Evolutionary conservation across 2,113 vertebrate species (phyloP), one percentile per base, ranked within the genome.

Genomic region (Corythornis madagascariensis): DNA sequence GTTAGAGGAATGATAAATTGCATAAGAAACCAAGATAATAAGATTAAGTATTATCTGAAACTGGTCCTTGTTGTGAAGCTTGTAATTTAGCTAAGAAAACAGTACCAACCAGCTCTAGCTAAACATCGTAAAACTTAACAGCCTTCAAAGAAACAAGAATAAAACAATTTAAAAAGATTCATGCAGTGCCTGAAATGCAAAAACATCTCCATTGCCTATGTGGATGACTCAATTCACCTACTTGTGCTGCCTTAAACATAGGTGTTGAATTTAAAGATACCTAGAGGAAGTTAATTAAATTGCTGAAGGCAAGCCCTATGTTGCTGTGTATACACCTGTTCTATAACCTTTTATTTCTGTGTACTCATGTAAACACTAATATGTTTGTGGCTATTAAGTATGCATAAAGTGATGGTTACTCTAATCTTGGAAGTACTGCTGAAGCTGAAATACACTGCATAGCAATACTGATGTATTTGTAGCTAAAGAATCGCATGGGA

Each of bases 31-130:
- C 33, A 57, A 65, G 48, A 3, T 69, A 35, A 8, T 50, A 74
- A 74, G 40, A 31, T 29, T 24, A 11, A 67, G 5, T 77, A 13
- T 89, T 90, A 69, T 79, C 40, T 90, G 70, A 61, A 67, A 65
- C 45, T 57, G 76, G 53, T 72, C 90, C 43, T 53, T 79, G 43
- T 75, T 92, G 55, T 89, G 28, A 19, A 65, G 63, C 40, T 65
- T 65, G 56, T 91, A 87, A 83, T 76, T 93, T 73, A 92, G 31
- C 38, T 79, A 52, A 81, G 73, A 75, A 85, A 92, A 73, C 55
- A 83, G 61, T 82, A 20, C 28, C 35, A 52, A 59, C 43, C 31
- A 13, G 74, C 13, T 45, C 47, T 83, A 57, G 66, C 67, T 79
- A 67, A 90, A 77, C 52, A n/a, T 13, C 42, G 18, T 75, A 65